Conservation (phyloP, 1,140 invertebrate species). For the Tetragnatha versicolor region DNA sequence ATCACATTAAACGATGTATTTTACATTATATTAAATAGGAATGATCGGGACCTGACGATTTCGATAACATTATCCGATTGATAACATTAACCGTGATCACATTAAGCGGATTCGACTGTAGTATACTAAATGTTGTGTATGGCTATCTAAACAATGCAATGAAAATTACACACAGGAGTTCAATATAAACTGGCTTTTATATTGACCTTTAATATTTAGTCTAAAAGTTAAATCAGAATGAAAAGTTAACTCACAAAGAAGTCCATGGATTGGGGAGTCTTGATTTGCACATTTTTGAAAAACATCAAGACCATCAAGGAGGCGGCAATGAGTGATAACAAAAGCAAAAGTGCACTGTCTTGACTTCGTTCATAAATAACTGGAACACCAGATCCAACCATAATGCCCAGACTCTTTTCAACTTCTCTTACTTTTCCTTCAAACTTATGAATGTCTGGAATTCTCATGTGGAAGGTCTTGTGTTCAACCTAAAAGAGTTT, state of each 20-base stretch:
- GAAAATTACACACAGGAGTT: no score
- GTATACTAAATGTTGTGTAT: not conserved
- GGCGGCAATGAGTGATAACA: conserved; percentile 73
- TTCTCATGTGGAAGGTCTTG: conserved; percentile 80
- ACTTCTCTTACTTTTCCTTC: conserved; percentile 86
- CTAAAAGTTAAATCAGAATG: not conserved
- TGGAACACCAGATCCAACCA: conserved; percentile 73
- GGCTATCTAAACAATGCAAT: not conserved
- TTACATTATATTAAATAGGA: no score
- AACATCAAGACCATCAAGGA: conserved; percentile 75
- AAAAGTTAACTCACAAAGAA: conserved; percentile 73
- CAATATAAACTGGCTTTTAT: no score
- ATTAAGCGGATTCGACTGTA: no score
- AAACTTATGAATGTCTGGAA: conserved; percentile 81
- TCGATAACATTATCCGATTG: no score
- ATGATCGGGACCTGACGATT: no score
- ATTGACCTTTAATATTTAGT: no score
- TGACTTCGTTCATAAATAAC: conserved; percentile 80
- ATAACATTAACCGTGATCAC: no score
- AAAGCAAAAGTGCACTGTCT: conserved; percentile 75
- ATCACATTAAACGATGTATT: no score
- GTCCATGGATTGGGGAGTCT: conserved; percentile 75
- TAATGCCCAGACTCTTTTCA: conserved; percentile 74
- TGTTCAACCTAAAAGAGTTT: conserved; percentile 69
- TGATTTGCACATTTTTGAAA: conserved; percentile 73